These are phyloP conservation scores for Subanguina moxae DNA, from an alignment of 1,140 invertebrate genomes.

Conservation along the genomic window DNA sequence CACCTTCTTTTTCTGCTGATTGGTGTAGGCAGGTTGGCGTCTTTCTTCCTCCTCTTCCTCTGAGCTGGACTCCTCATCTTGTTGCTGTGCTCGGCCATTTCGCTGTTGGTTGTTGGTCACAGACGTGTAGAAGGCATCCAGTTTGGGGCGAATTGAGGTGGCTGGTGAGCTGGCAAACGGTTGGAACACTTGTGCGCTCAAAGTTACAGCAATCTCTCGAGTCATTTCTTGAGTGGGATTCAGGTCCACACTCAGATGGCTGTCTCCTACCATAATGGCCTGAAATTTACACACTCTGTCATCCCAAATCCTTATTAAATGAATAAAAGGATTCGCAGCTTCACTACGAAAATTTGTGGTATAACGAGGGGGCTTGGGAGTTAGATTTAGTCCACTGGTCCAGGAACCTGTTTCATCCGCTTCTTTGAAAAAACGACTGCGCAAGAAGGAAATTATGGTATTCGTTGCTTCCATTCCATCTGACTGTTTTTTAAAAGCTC, in stretches of 20 bases:
- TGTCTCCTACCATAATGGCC: neutral
- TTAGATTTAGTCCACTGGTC: neutral
- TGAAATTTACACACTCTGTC: conserved; percentile 1
- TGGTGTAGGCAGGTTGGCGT: conserved; percentile 6
- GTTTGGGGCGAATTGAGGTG: neutral
- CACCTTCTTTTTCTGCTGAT: conserved; percentile 7
- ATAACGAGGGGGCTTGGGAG: too few relatives aligned
- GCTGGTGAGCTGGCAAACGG: neutral
- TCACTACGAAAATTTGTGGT: too few relatives aligned
- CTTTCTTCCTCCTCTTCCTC: conserved; percentile 12
- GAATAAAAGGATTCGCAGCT: too few relatives aligned
- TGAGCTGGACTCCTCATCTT: neutral
- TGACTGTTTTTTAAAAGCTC: too few relatives aligned
- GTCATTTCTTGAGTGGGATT: neutral
- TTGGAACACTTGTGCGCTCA: neutral
- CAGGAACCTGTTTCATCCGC: neutral
- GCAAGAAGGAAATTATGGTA: neutral
- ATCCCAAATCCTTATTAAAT: too few relatives aligned
- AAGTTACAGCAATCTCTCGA: neutral
- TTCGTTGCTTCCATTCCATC: too few relatives aligned
- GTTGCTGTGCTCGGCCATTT: neutral
- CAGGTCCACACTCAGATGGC: neutral
- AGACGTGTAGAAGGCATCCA: neutral
- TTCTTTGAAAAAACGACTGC: neutral
- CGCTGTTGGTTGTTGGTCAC: neutral